A percentile compares a stretch with the other conserved stretches of the same genome.
Conservation (phyloP, 2,888 invertebrate species). For the Serrognathus titanus region DNA sequence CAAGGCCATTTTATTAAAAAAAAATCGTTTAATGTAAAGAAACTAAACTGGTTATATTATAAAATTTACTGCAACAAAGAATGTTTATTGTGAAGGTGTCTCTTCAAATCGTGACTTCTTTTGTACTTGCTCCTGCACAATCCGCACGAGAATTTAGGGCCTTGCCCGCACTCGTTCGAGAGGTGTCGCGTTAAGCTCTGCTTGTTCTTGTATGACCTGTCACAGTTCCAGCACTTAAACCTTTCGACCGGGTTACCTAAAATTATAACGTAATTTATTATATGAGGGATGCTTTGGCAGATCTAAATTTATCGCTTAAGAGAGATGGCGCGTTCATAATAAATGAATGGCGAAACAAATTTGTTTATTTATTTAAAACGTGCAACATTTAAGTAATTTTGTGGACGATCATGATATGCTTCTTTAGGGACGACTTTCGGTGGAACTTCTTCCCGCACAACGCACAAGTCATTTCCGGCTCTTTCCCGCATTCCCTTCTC, state of each 20-base stretch:
- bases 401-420: conserved; percentile 2
- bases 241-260: background rate
- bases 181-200: conserved; percentile 12
- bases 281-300: too few relatives aligned
- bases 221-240: conserved; percentile 12
- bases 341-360: too few relatives aligned
- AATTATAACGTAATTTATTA: too few relatives aligned
- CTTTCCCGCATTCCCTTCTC: background rate
- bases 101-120: conserved; percentile 16
- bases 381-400: background rate
- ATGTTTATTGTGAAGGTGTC: conserved; percentile 14
- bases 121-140: conserved; percentile 18
- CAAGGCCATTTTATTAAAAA: background rate
- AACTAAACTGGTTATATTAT: too few relatives aligned
- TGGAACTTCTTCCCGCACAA: conserved; percentile 6
- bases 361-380: too few relatives aligned
- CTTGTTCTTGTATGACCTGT: conserved; percentile 14
- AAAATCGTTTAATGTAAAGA: too few relatives aligned
- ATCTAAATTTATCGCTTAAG: too few relatives aligned
- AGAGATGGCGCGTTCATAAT: too few relatives aligned
- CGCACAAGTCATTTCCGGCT: background rate
- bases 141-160: conserved; percentile 11
- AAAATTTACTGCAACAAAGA: background rate
- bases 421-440: conserved; percentile 7
- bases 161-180: conserved; percentile 16